phyloP scores from a whole-genome alignment of 2,113 vertebrate species.

The Labeo rohita region DNA sequence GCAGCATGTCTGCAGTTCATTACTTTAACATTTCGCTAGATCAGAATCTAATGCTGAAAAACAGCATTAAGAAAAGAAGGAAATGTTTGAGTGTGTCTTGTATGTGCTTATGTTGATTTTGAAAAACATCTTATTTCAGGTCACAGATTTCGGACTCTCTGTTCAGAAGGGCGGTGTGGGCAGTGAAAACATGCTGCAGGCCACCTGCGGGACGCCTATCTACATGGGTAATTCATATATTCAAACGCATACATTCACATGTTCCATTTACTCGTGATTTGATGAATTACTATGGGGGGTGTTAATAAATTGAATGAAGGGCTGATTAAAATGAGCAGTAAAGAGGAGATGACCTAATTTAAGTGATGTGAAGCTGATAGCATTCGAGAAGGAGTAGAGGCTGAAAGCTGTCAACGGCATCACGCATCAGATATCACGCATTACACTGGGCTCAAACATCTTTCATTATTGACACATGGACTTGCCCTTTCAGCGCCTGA shows the following conservation, averaged over 20 bases:
- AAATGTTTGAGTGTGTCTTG: background rate
- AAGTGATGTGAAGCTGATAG: conserved; percentile 37
- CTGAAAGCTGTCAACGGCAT: conserved; percentile 32
- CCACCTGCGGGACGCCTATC: conserved; percentile 83
- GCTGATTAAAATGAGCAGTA: conserved; percentile 54
- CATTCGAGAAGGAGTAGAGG: conserved; percentile 13
- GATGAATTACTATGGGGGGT: conserved; percentile 46
- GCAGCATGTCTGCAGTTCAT: conserved; percentile 27
- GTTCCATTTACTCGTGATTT: conserved; percentile 38
- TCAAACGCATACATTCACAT: conserved; percentile 29
- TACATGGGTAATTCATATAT: conserved; percentile 80
- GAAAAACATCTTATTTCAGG: conserved; percentile 66
- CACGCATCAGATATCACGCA: conserved; percentile 31
- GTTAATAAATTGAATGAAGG: conserved; percentile 45
- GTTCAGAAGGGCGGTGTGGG: conserved; percentile 80
- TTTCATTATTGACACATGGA: conserved; percentile 60
- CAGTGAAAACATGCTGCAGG: conserved; percentile 80
- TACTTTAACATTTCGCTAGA: conserved; percentile 32
- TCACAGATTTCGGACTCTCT: conserved; percentile 86
- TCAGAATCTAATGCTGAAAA: conserved; percentile 32
- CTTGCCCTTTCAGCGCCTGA: conserved; percentile 87
- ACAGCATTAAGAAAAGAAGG: background rate
- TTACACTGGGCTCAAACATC: background rate
- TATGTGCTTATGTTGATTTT: background rate
- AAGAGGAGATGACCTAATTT: conserved; percentile 51